These are phyloP conservation scores for Adelosebastes latens DNA, from an alignment of 2,797 vertebrate species.

Conservation along the genomic window DNA sequence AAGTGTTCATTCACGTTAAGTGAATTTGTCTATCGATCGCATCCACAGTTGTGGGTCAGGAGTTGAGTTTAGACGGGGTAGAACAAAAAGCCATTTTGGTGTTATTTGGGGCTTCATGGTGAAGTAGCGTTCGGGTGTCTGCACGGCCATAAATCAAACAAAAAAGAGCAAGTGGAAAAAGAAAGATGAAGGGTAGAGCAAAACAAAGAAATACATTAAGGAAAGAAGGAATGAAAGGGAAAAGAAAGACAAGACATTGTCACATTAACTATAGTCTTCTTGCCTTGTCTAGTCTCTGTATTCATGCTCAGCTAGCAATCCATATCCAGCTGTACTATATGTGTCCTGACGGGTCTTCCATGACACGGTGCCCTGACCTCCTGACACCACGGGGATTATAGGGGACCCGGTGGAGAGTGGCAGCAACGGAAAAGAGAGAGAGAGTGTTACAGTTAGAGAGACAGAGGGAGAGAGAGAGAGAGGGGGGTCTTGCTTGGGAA, in stretches of 20 bases:
- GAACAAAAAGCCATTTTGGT: neutral
- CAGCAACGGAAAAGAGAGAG: conserved; percentile 19
- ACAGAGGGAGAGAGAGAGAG: conserved; percentile 20
- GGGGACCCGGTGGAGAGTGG: conserved; percentile 43
- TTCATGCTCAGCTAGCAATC: neutral
- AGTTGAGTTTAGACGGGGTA: neutral
- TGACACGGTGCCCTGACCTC: conserved; percentile 57
- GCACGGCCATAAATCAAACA: neutral
- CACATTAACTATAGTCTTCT: neutral
- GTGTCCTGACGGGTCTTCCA: conserved; percentile 35
- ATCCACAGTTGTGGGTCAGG: neutral
- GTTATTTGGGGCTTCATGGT: neutral
- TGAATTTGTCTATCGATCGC: neutral
- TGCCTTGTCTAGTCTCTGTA: neutral
- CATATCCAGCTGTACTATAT: conserved; percentile 28
- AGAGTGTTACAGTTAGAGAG: conserved; percentile 44
- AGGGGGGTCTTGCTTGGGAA: conserved; percentile 44
- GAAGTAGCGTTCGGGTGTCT: neutral
- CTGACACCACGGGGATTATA: conserved; percentile 61
- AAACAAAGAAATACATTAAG: neutral
- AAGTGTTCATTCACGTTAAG: accelerated
- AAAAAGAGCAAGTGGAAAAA: neutral
- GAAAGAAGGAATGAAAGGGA: accelerated
- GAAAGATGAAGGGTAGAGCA: neutral
- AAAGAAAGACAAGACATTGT: neutral